Base-by-base conservation (phyloP, 2,888 invertebrate genomes). In the Nineta flava region DNA sequence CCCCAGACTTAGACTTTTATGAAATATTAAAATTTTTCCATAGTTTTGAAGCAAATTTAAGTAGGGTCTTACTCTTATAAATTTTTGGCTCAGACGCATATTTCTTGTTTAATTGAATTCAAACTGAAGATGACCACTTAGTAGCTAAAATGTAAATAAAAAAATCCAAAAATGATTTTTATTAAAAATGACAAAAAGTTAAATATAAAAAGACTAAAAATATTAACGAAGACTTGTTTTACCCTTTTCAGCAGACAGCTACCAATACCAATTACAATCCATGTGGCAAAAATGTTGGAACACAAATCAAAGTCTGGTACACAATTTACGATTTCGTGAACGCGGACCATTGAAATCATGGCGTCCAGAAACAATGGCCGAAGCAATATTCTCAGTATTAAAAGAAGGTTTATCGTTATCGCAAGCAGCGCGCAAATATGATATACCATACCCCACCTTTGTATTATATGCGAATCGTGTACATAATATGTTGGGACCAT, bases 201-300 rank as follows among this genome's bases (percentile, higher is more conserved):
- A 38, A 38, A n/a, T 5, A 38, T 32, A 32, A 38, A 15, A 32
- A 32, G n/a, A 21, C 5, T 6, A 26, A 13, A 44, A 44, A 44
- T 16, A 21, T 26, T 44, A 44, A 44, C 7, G 3, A 13, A n/a
- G 10, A 21, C 13, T 44, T 44, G 13, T 16, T 35, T 46, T 46
- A 48, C 10, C 50, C 46, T 60, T 67, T 71, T 65, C 83, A 84
- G 79, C 83, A 82, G 90, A 90, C 77, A 90, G 88, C 76, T 92
- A 92, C 77, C 91, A 92, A 70, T 91, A 91, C 70, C 91, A 92
- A 69, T 73, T 92, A 66, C 92, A 92, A 69, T 88, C 87, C 51
- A 87, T 91, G 83, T 92, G 92, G 92, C 91, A 92, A 70, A 92
- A 91, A 68, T 91, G 91, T 69, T 92, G 91, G 91, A 91, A 87